These are phyloP conservation scores for Gavialis gangeticus DNA, from an alignment of 2,113 vertebrate species.

Conservation along the genomic window DNA sequence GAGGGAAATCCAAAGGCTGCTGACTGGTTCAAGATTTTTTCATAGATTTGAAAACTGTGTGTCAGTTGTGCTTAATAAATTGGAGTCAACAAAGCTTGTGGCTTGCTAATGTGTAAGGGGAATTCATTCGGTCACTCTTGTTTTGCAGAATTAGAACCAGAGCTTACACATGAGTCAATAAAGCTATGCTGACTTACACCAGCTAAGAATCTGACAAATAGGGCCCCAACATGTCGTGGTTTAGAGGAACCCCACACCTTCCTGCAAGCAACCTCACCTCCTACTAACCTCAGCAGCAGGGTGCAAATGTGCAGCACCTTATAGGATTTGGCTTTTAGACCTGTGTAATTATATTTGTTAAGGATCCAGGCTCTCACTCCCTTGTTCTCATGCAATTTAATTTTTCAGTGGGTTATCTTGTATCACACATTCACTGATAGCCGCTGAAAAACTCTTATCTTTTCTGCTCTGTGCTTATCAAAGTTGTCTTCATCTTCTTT, in stretches of 20 bases:
- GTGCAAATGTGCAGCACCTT: background rate
- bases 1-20: background rate
- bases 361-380: background rate
- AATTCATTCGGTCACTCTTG: background rate
- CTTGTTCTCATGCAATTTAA: background rate
- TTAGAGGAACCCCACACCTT: background rate
- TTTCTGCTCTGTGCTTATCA: background rate
- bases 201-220: background rate
- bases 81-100: background rate
- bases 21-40: background rate
- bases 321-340: background rate
- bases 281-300: background rate
- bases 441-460: rapidly evolving
- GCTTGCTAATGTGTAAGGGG: background rate
- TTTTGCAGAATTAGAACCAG: background rate
- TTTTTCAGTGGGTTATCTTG: background rate
- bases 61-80: constrained; percentile 26
- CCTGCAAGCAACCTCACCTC: background rate
- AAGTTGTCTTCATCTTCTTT: background rate
- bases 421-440: background rate
- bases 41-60: background rate
- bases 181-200: background rate
- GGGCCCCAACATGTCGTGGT: rapidly evolving
- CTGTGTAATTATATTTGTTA: background rate
- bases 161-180: background rate